phyloP scores from a whole-genome alignment of 2,113 vertebrate genomes.

The Octodon degus region DNA sequence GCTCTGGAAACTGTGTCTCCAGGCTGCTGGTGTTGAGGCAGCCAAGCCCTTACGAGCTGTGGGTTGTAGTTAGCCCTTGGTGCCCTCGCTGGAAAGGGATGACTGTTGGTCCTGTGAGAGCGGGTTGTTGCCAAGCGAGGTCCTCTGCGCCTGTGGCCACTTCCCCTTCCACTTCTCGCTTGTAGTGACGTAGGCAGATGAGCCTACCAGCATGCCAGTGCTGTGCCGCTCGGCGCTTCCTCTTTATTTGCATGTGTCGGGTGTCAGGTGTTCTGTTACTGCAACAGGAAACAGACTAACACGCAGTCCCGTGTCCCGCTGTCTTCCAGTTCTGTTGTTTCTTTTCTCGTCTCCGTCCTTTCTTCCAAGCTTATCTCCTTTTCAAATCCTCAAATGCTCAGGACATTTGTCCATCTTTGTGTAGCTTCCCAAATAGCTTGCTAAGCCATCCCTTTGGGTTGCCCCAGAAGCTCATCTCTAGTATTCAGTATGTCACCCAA shows the following conservation, averaged over 20 bases:
- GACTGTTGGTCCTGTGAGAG: not conserved
- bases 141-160: not conserved
- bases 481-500: not conserved
- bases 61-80: not conserved
- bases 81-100: not conserved
- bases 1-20: too few relatives aligned
- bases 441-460: not conserved
- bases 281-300: not conserved
- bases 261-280: not conserved
- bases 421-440: not conserved
- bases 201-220: not conserved
- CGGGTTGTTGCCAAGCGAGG: not conserved
- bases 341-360: not conserved
- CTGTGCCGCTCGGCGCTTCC: not conserved
- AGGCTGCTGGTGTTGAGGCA: not conserved
- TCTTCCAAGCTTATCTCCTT: not conserved
- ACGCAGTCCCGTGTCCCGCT: not conserved
- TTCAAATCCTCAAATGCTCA: not conserved
- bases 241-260: not conserved
- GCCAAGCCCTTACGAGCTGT: too few relatives aligned
- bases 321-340: fast-evolving
- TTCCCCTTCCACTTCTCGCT: not conserved
- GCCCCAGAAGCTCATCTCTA: not conserved
- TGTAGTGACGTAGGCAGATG: too few relatives aligned
- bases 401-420: not conserved